Evolutionary conservation across 2,888 invertebrate species (phyloP).

Genomic region (Mactromeris polynyma): DNA sequence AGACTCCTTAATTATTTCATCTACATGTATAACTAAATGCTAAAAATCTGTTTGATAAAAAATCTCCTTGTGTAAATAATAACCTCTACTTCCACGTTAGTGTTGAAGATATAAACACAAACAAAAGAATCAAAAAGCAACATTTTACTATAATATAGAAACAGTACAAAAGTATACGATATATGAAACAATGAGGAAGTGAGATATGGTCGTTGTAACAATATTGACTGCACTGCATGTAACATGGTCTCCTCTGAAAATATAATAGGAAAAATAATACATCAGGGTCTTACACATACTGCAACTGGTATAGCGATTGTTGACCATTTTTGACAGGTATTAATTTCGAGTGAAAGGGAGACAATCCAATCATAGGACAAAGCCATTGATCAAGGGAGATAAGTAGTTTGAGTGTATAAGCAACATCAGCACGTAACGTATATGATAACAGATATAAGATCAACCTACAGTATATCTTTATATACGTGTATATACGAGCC

Average conservation of each 20-base stretch:
- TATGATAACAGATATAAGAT: too few relatives aligned
- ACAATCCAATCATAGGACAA: background rate
- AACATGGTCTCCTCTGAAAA: background rate
- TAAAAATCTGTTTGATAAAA: too few relatives aligned
- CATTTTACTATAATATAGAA: background rate
- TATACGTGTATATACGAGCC: too few relatives aligned
- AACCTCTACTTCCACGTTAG: too few relatives aligned
- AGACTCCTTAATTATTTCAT: too few relatives aligned
- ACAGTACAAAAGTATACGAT: background rate
- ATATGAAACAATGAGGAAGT: background rate
- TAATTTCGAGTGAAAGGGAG: background rate
- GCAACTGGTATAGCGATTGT: too few relatives aligned
- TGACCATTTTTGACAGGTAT: background rate
- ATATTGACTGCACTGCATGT: background rate
- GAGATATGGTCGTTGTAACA: background rate
- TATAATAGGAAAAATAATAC: background rate
- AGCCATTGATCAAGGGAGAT: background rate
- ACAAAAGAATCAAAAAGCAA: background rate
- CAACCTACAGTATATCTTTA: too few relatives aligned
- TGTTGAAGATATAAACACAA: too few relatives aligned
- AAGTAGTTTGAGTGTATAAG: background rate
- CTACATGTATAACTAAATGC: too few relatives aligned
- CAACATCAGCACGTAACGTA: background rate
- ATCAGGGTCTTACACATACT: too few relatives aligned
- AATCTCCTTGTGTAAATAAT: too few relatives aligned